Percentiles rank a stretch among this genome's conserved stretches.
phyloP scores from a whole-genome alignment of 2,797 vertebrate genomes.

The Argentina silus region DNA sequence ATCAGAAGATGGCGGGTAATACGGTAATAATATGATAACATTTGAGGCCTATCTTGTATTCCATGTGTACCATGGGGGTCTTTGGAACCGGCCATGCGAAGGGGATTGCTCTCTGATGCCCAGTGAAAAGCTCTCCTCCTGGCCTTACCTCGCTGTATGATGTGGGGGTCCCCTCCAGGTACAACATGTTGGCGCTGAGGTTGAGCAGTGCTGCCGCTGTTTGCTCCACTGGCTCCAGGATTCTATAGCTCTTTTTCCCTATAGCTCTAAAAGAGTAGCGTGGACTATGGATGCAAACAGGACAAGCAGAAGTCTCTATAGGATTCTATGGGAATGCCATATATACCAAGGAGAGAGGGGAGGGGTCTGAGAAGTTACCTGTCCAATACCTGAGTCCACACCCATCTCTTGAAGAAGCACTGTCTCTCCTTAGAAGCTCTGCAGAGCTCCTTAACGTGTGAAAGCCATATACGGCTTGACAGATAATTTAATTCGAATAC shows the following conservation, averaged over 20 bases:
- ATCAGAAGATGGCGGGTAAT: no score
- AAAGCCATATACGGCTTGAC: not conserved
- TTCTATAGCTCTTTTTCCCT: constrained; percentile 85
- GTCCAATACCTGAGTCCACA: constrained; percentile 91
- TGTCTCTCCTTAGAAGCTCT: constrained; percentile 52
- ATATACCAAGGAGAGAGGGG: constrained; percentile 89
- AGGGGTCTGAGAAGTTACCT: constrained; percentile 89
- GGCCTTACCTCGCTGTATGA: constrained; percentile 97
- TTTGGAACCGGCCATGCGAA: constrained; percentile 7
- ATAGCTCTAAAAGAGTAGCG: constrained; percentile 75
- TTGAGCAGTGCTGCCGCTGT: constrained; percentile 96
- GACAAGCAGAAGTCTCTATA: constrained; percentile 80
- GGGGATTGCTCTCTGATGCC: constrained; percentile 16
- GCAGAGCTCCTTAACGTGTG: constrained; percentile 33
- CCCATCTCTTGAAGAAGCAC: constrained; percentile 69
- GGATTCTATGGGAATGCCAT: constrained; percentile 86
- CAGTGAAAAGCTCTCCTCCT: not conserved
- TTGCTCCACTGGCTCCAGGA: constrained; percentile 98
- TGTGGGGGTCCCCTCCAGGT: constrained; percentile 94
- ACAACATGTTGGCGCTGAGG: constrained; percentile 99
- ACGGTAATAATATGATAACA: no score
- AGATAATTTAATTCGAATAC: not conserved
- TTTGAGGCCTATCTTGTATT: no score
- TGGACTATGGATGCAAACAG: constrained; percentile 74
- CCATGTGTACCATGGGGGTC: not conserved